phyloP scores from a whole-genome alignment of 2,888 invertebrate species.

The Lissonota sp. region DNA sequence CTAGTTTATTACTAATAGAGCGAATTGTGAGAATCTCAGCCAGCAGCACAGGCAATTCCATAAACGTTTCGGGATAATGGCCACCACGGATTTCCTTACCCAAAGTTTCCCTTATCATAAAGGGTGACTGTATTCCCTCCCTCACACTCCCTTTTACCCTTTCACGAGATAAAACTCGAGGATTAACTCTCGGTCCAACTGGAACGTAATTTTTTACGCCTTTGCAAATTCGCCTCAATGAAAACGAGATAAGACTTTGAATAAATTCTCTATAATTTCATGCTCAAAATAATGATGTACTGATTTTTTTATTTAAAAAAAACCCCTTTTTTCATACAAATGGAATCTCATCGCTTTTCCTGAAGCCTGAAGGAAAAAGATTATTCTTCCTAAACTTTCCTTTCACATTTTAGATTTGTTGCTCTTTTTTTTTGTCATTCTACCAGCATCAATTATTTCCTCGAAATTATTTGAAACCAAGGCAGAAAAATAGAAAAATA shows the following conservation, averaged over 20 bases:
- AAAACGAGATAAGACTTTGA: background rate
- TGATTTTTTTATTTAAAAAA: too few species aligned
- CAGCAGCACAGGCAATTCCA: constrained; percentile 1
- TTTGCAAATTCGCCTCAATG: constrained; percentile 15
- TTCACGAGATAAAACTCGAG: constrained; percentile 36
- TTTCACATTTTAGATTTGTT: too few species aligned
- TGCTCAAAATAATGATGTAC: too few species aligned
- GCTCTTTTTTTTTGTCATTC: too few species aligned
- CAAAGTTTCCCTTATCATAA: constrained; percentile 27
- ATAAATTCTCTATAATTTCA: too few species aligned
- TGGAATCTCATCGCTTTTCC: background rate
- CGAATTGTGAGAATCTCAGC: constrained; percentile 6
- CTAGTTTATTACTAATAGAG: background rate
- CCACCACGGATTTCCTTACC: constrained; percentile 24
- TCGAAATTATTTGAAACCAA: too few species aligned
- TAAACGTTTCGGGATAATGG: constrained; percentile 38
- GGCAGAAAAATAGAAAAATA: too few species aligned
- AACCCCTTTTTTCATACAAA: background rate
- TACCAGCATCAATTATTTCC: too few species aligned
- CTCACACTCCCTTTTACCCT: constrained; percentile 12
- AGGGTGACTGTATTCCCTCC: background rate
- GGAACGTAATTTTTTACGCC: constrained; percentile 22
- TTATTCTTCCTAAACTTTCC: too few species aligned
- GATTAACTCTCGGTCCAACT: constrained; percentile 33
- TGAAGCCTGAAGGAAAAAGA: background rate